Percentiles rank a stretch among this genome's conserved stretches.
These are phyloP conservation scores for Samia ricini DNA, from an alignment of 1,140 invertebrate species.

Conservation along the genomic window DNA sequence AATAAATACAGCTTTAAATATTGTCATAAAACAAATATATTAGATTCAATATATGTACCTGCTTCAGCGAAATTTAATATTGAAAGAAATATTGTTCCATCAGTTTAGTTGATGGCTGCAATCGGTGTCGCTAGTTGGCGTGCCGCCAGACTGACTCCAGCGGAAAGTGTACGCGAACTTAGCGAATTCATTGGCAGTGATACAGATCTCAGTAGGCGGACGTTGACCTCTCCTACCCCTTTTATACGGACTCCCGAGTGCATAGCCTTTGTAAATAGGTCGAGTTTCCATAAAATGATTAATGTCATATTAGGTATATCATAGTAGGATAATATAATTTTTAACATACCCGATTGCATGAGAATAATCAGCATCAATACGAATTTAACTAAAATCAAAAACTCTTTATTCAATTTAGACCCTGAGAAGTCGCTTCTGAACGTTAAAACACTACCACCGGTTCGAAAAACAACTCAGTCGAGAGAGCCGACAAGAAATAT, in stretches of 20 bases:
- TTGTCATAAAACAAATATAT: neutral
- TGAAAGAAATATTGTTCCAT: slow-evolving; percentile 36
- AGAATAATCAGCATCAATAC: no score
- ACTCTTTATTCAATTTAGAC: no score
- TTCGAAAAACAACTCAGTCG: no score
- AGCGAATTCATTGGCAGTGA: slow-evolving; percentile 46
- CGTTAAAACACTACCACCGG: no score
- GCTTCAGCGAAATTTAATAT: slow-evolving; percentile 29
- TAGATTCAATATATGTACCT: neutral
- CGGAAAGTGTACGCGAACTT: slow-evolving; percentile 34
- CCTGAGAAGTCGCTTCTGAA: no score
- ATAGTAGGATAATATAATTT: neutral
- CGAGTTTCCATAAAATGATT: neutral
- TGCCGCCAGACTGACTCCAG: slow-evolving; percentile 29
- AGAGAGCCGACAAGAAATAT: no score
- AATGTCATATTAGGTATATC: neutral
- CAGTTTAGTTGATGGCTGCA: slow-evolving; percentile 46
- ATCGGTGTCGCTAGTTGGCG: slow-evolving; percentile 38
- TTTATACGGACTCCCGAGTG: neutral
- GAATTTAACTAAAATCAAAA: no score
- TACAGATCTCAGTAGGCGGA: slow-evolving; percentile 27
- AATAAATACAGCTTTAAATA: no score
- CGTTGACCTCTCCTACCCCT: slow-evolving; percentile 4
- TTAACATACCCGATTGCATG: no score
- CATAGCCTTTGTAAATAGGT: neutral